Evolutionary conservation across 2,113 vertebrate species (phyloP).

Genomic region (Monopterus albus): DNA sequence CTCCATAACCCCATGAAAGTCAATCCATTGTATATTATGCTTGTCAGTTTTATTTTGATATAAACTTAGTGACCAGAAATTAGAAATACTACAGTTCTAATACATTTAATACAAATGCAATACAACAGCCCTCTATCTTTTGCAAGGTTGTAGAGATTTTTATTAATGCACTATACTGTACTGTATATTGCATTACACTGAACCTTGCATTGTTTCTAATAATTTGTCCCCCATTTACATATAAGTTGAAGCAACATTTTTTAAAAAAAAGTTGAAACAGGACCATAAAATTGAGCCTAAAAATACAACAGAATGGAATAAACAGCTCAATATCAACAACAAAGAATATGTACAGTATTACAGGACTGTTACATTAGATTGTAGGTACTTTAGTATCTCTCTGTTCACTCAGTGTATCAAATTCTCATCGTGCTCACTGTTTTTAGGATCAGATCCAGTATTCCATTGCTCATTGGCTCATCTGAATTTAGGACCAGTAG

Average conservation of each 20-base stretch:
- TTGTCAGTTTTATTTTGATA: background rate
- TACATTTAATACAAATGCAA: background rate
- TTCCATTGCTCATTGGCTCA: too few species aligned
- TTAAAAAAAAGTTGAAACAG: too few species aligned
- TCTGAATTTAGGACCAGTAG: too few species aligned
- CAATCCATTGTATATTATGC: background rate
- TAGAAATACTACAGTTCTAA: too few species aligned
- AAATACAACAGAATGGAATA: background rate
- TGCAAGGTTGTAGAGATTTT: too few species aligned
- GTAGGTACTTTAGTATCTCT: background rate
- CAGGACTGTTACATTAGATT: background rate
- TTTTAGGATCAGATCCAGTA: conserved; percentile 24
- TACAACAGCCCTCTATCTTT: background rate
- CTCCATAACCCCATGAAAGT: background rate
- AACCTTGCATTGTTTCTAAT: too few species aligned
- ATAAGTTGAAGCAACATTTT: too few species aligned
- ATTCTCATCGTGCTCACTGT: background rate
- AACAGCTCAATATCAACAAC: background rate
- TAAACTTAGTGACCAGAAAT: background rate
- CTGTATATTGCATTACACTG: background rate
- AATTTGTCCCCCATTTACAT: too few species aligned
- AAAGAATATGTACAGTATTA: background rate
- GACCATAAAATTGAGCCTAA: too few species aligned
- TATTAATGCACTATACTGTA: too few species aligned
- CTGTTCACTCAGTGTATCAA: conserved; percentile 3